A percentile compares a stretch with the other conserved stretches of the same genome.
Conservation (phyloP, 2,888 invertebrate genomes). For the Dinocampus coccinellae region DNA sequence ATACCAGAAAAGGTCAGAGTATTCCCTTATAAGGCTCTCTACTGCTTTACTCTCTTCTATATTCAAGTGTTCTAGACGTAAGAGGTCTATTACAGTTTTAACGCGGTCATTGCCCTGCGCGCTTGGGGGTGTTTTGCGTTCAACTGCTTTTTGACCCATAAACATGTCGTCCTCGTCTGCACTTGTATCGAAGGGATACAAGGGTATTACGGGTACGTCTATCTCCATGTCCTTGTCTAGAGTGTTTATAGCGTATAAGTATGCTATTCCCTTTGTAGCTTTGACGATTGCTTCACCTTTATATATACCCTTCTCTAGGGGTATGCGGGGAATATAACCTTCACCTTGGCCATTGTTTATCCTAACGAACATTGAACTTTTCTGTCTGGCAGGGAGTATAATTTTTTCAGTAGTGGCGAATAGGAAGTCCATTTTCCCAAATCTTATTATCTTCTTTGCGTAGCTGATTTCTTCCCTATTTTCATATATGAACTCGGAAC, state of each 20-base stretch:
- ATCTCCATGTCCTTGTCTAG: slow-evolving; percentile 17
- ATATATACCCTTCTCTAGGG: slow-evolving; percentile 9
- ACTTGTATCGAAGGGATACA: slow-evolving; percentile 35
- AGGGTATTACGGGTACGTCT: slow-evolving; percentile 29
- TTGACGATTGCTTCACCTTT: slow-evolving; percentile 14
- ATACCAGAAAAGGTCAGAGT: slow-evolving; percentile 9
- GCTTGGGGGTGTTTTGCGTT: not conserved
- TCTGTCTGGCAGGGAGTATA: slow-evolving; percentile 16
- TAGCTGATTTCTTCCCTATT: not conserved
- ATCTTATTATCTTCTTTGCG: not conserved
- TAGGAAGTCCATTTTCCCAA: not conserved
- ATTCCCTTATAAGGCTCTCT: slow-evolving; percentile 1
- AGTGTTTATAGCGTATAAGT: slow-evolving; percentile 27
- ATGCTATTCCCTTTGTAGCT: slow-evolving; percentile 21
- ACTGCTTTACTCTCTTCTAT: slow-evolving; percentile 22
- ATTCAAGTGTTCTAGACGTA: slow-evolving; percentile 22
- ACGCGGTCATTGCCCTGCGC: not conserved
- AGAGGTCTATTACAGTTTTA: not conserved
- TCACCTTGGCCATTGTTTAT: not conserved
- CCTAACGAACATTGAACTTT: slow-evolving; percentile 21
- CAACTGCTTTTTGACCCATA: too few relatives aligned
- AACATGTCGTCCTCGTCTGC: slow-evolving; percentile 29
- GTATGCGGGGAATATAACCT: slow-evolving; percentile 22
- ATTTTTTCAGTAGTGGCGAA: slow-evolving; percentile 15
- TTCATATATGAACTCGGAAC: slow-evolving; percentile 19